Conservation (phyloP, 2,888 invertebrate genomes). For the Cheiracanthium punctorium region DNA sequence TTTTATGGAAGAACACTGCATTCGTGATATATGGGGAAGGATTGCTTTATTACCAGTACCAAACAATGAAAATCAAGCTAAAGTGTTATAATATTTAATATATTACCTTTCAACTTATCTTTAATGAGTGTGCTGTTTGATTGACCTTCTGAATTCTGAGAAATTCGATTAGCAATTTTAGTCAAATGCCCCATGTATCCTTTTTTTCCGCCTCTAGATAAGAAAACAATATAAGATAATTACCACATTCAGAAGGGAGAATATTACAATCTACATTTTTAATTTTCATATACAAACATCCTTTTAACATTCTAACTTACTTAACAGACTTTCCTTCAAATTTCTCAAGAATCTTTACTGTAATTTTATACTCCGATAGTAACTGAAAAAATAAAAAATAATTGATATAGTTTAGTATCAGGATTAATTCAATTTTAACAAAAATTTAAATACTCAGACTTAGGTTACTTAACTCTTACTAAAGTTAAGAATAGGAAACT, state of each 20-base stretch:
- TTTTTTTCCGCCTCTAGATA: slow-evolving; percentile 74
- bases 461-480: too few relatives aligned
- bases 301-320: slow-evolving; percentile 81
- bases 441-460: too few relatives aligned
- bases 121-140: slow-evolving; percentile 76
- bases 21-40: too few relatives aligned
- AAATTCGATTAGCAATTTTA: slow-evolving; percentile 78
- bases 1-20: too few relatives aligned
- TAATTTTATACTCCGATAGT: slow-evolving; percentile 85
- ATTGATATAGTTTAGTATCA: too few relatives aligned
- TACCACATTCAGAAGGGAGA: too few relatives aligned
- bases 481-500: too few relatives aligned
- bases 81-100: too few relatives aligned
- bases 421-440: too few relatives aligned
- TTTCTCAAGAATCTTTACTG: slow-evolving; percentile 86
- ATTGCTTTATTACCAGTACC: too few relatives aligned
- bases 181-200: slow-evolving; percentile 82
- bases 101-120: slow-evolving; percentile 75
- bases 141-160: slow-evolving; percentile 76
- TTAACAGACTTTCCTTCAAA: slow-evolving; percentile 86
- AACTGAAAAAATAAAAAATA: slow-evolving; percentile 81
- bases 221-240: background rate
- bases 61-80: too few relatives aligned
- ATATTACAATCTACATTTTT: background rate
- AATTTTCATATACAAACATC: background rate